phyloP scores from a whole-genome alignment of 1,140 invertebrate genomes.

The Bombus huntii region DNA sequence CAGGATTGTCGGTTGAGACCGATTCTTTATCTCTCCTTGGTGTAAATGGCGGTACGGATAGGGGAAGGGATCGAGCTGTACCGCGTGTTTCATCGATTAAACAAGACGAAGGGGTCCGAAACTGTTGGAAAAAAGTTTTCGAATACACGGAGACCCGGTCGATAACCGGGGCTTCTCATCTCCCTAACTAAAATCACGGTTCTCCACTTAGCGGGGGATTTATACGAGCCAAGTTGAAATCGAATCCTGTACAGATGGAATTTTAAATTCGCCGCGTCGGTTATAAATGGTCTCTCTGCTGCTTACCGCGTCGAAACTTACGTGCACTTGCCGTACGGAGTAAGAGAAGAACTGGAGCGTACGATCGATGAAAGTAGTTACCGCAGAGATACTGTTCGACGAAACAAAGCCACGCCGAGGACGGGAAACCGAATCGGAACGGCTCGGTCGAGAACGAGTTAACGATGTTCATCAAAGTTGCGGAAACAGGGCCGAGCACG shows the following conservation, averaged over 20 bases:
- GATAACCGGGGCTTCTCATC: constrained; percentile 45
- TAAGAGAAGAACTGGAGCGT: constrained; percentile 14
- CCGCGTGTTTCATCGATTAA: constrained; percentile 55
- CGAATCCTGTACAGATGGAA: constrained; percentile 60
- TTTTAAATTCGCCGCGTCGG: constrained; percentile 58
- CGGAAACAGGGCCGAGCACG: neutral
- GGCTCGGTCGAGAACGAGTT: constrained; percentile 13
- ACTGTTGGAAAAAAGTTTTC: constrained; percentile 44
- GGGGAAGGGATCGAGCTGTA: neutral
- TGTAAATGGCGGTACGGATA: neutral
- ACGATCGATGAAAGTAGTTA: constrained; percentile 51
- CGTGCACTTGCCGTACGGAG: neutral
- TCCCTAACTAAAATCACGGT: constrained; percentile 61
- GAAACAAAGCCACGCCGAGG: constrained; percentile 35
- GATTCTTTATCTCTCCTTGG: constrained; percentile 47
- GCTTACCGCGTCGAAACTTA: neutral
- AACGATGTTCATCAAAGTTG: constrained; percentile 50
- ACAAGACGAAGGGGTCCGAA: constrained; percentile 21
- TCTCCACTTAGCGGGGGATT: constrained; percentile 63
- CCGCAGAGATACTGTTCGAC: constrained; percentile 4
- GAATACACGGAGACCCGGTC: constrained; percentile 28
- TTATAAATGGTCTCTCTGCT: constrained; percentile 50
- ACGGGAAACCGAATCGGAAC: neutral
- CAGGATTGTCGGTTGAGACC: constrained; percentile 37
- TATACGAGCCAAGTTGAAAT: constrained; percentile 68